Base-by-base conservation (phyloP, 2,113 vertebrate species). In the Poeciliopsis prolifica region DNA sequence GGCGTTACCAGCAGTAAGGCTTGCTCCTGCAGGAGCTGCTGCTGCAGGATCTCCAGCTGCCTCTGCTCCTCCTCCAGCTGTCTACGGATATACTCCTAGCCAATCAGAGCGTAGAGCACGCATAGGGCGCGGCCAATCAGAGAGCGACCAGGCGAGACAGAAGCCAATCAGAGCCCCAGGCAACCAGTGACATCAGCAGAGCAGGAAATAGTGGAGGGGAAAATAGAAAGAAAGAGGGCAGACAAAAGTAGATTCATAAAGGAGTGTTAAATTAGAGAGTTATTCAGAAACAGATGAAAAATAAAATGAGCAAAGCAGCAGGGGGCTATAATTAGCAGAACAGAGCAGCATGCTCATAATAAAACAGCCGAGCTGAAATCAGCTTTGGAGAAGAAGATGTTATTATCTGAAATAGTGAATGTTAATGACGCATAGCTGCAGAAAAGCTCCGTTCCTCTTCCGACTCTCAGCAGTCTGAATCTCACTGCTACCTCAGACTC, bases 31-130 rank as follows among this genome's bases (percentile, higher is more conserved):
- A 99, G 96, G 87, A 99, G 96, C 91, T 99, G 98, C 93, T 99
- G 98, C 94, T 99, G 98, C 91, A 99, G 94, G 93, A 99, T 99
- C 95, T 99, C 98, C 96, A 99, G 95, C 95, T 99, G 98, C 87
- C 98, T 97, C 94, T 99, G 98, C 88, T 99, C 98, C 91, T 99
- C 98, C 95, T 99, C 98, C 96, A 99, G 95, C 95, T 99, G 98
- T 79, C 97, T 96, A 94, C 98, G 98, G 94, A 99, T 99, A 94
- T 99, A 99, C 86, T 99, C 98, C 98, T 99, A 95, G 75, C 89
- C 88, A 81, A 84, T 77, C 83, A 72, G 82, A 88, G 91, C 74
- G 44, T 63, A 28, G 58, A 88, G 87, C 89, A 4, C 91, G 92
- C 91, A 87, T 67, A 78, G 84, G 85, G 75, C 35, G 75, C 89